Conservation (phyloP, 2,113 vertebrate genomes). For the Hippocampus zosterae region DNA sequence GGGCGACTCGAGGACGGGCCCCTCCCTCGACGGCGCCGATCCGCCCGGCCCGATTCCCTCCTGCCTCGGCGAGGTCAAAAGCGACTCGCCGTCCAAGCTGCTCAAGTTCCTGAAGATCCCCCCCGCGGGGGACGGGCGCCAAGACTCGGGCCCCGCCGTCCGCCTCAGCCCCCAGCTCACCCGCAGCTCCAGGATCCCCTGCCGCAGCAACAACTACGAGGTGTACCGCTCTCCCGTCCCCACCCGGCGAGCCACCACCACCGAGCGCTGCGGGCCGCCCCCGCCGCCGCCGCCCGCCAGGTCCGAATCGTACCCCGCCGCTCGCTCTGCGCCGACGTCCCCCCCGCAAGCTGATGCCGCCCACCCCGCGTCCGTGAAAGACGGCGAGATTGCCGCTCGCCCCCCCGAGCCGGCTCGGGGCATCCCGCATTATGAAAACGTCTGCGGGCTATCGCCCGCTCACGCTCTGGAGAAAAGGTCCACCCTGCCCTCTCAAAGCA, state of each 20-base stretch:
- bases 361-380: conserved; percentile 54
- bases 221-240: conserved; percentile 81
- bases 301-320: conserved; percentile 68
- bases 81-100: conserved; percentile 80
- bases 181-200: conserved; percentile 86
- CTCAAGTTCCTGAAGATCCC: conserved; percentile 88
- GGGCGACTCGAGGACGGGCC: too few relatives aligned
- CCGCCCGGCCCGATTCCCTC: conserved; percentile 69
- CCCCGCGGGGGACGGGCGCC: conserved; percentile 71
- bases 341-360: conserved; percentile 67
- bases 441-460: conserved; percentile 46
- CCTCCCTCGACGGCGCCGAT: conserved; percentile 36
- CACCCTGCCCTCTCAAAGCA: conserved; percentile 54
- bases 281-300: conserved; percentile 63
- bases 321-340: conserved; percentile 74
- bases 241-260: conserved; percentile 73
- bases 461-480: conserved; percentile 60
- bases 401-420: conserved; percentile 51
- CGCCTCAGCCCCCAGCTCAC: conserved; percentile 88
- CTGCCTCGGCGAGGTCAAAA: conserved; percentile 72
- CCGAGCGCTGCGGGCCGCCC: conserved; percentile 65
- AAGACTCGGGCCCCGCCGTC: conserved; percentile 61
- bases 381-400: conserved; percentile 54
- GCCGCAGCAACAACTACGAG: conserved; percentile 85
- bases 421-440: conserved; percentile 73